A percentile compares a stretch with the other conserved stretches of the same genome.
Conservation (phyloP, 2,888 invertebrate genomes). For the Cheilosia scutellata region DNA sequence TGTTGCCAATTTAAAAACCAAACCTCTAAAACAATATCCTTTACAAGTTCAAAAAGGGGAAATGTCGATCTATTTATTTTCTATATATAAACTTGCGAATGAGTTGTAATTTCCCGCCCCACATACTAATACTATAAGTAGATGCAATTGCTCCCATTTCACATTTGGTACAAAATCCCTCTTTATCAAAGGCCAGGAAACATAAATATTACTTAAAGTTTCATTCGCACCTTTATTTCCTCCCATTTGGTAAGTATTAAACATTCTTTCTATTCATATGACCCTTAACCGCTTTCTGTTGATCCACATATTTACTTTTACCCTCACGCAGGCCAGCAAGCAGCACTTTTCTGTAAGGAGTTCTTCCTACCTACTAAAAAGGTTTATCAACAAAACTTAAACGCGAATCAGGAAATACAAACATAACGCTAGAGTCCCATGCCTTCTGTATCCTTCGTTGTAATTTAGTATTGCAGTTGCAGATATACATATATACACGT, state of each 20-base stretch:
- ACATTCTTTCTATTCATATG: slow-evolving; percentile 29
- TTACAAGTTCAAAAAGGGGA: no score
- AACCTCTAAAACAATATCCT: no score
- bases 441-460: slow-evolving; percentile 45
- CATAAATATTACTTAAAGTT: slow-evolving; percentile 19
- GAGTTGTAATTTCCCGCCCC: neutral
- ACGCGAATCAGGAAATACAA: slow-evolving; percentile 40
- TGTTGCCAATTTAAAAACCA: no score
- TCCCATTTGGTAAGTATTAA: slow-evolving; percentile 10
- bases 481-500: slow-evolving; percentile 32
- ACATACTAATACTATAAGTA: neutral
- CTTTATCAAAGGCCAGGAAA: slow-evolving; percentile 9
- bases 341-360: slow-evolving; percentile 6
- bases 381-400: slow-evolving; percentile 7
- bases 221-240: slow-evolving; percentile 46
- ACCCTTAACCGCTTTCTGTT: slow-evolving; percentile 33
- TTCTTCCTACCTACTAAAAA: neutral
- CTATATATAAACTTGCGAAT: no score
- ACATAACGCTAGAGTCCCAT: slow-evolving; percentile 39
- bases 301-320: slow-evolving; percentile 38
- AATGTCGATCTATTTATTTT: no score
- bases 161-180: neutral
- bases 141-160: neutral
- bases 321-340: neutral
- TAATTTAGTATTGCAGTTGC: slow-evolving; percentile 64